Conservation (phyloP, 2,888 invertebrate genomes). For the Standfussiana lucernea region DNA sequence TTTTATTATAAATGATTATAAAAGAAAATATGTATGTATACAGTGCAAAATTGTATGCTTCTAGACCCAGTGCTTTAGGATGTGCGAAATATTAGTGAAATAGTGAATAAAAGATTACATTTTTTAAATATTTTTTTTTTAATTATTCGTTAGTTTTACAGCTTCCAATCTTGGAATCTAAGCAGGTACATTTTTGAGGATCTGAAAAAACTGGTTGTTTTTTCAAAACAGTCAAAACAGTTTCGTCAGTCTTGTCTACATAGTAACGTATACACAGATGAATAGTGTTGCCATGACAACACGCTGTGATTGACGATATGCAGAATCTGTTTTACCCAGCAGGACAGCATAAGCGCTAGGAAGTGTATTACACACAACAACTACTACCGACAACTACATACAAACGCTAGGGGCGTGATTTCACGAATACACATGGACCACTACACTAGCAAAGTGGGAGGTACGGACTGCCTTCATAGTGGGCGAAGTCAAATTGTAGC, state of each 20-base stretch:
- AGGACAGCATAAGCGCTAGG: conserved; percentile 18
- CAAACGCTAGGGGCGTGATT: conserved; percentile 7
- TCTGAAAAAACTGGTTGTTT: too few relatives aligned
- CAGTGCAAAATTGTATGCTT: too few relatives aligned
- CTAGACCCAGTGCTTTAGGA: too few relatives aligned
- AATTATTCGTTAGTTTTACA: background rate
- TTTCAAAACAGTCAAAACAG: too few relatives aligned
- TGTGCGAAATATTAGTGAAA: too few relatives aligned
- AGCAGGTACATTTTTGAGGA: background rate
- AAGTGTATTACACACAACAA: conserved; percentile 5
- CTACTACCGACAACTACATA: background rate
- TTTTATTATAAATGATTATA: too few relatives aligned
- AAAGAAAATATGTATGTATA: too few relatives aligned
- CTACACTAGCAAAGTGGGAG: conserved; percentile 10
- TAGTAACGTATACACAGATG: too few relatives aligned
- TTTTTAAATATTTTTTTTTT: too few relatives aligned
- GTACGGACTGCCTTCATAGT: too few relatives aligned
- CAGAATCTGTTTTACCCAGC: background rate
- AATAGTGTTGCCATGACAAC: background rate
- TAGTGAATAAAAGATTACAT: background rate
- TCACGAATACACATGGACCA: background rate
- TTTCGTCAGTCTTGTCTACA: too few relatives aligned
- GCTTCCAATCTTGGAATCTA: background rate
- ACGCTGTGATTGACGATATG: background rate
- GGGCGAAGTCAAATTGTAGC: background rate